phyloP scores from a whole-genome alignment of 1,140 invertebrate species.

The Drosophila nikananu region DNA sequence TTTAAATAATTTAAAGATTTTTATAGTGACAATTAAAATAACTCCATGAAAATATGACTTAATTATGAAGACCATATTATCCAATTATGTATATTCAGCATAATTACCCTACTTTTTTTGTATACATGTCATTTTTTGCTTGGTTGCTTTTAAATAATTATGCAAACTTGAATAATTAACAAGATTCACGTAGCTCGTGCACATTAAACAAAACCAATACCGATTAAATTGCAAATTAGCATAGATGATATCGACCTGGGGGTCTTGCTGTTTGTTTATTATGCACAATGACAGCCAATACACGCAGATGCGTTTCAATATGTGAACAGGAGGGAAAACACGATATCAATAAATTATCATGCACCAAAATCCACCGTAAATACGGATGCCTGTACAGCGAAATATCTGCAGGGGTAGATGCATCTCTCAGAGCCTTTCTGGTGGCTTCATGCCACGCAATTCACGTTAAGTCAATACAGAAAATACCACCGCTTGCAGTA shows the following conservation, averaged over 20 bases:
- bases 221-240: slow-evolving; percentile 29
- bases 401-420: neutral
- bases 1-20: too few relatives aligned
- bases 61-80: neutral
- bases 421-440: neutral
- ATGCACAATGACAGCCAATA: slow-evolving; percentile 9
- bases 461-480: slow-evolving; percentile 57
- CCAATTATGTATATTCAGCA: neutral
- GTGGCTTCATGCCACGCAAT: slow-evolving; percentile 28
- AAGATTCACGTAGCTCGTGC: neutral
- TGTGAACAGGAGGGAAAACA: slow-evolving; percentile 18
- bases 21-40: neutral
- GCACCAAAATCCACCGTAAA: slow-evolving; percentile 39
- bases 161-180: slow-evolving; percentile 31
- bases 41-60: neutral
- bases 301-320: slow-evolving; percentile 34
- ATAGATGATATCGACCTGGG: slow-evolving; percentile 12
- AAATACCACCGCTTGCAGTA: slow-evolving; percentile 39
- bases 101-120: neutral
- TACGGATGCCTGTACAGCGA: slow-evolving; percentile 7
- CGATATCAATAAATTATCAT: slow-evolving; percentile 48
- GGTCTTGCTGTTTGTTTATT: slow-evolving; percentile 19
- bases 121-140: too few relatives aligned
- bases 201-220: slow-evolving; percentile 3
- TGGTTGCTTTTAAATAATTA: neutral